Conservation (phyloP, 2,113 vertebrate species). For the Dunckerocampus dactyliophorus region DNA sequence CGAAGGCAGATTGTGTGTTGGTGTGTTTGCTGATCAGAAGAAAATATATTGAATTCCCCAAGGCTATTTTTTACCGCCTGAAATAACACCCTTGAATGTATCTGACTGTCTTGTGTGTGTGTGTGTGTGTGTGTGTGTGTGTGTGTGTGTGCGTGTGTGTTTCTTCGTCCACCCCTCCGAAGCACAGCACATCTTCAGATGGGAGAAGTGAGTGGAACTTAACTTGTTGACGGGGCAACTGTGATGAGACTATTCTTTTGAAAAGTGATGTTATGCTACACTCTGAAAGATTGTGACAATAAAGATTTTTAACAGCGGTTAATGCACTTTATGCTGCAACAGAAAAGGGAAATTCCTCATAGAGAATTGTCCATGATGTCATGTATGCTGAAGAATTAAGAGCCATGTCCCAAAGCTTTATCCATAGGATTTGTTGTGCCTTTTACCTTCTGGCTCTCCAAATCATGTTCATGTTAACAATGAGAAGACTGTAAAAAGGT, state of each 20-base stretch:
- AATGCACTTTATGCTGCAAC: too few relatives aligned
- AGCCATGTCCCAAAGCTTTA: too few relatives aligned
- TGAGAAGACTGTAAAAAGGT: too few relatives aligned
- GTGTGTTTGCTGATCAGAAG: slow-evolving; percentile 6
- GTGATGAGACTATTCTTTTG: slow-evolving; percentile 18
- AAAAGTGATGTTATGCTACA: slow-evolving; percentile 14
- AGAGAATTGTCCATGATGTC: too few relatives aligned
- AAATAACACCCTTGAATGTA: too few relatives aligned
- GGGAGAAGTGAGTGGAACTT: slow-evolving; percentile 9
- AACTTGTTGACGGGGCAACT: slow-evolving; percentile 16
- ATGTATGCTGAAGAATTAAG: too few relatives aligned
- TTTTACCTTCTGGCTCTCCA: too few relatives aligned
- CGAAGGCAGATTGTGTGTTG: background rate
- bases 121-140: too few relatives aligned
- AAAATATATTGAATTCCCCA: slow-evolving; percentile 2
- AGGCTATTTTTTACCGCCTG: background rate
- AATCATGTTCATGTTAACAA: too few relatives aligned
- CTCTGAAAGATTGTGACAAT: slow-evolving; percentile 46
- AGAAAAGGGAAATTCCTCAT: too few relatives aligned
- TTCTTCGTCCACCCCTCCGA: background rate
- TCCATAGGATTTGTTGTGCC: too few relatives aligned
- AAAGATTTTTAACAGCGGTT: slow-evolving; percentile 35
- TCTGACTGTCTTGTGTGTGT: background rate
- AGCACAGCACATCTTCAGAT: background rate
- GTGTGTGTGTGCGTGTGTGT: background rate